Evolutionary conservation across 2,113 vertebrate species (phyloP), one percentile per base, ranked within the genome.

Genomic region (Corythaixoides concolor): DNA sequence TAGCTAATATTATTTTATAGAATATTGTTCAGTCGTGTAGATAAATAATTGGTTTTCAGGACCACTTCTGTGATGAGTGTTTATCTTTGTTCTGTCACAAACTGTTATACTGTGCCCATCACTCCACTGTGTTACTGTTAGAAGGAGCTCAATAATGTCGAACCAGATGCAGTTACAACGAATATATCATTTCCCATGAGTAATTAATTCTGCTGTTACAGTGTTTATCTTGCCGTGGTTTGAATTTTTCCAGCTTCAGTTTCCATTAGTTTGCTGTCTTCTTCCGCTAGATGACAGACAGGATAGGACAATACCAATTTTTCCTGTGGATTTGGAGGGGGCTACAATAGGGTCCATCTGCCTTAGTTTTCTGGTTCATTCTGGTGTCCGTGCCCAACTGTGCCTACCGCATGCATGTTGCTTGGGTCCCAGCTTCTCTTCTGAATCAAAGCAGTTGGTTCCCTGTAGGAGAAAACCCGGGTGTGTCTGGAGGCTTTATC

Each of bases 31-130:
- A 43, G 41, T 15, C 14, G 14, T 43, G 21, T 58, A 82, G 75
- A 75, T 69, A 88, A 87, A 69, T 67, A 88, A 88, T 24, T 96
- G 49, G 8, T 64, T 91, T 95, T 85, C 59, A 76, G 75, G 53
- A 72, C 67, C 53, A 58, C 50, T 85, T 85, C 58, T 58, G 17
- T 23, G 39, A 32, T 5, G 10, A 11, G 35, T 39, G 35, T 82
- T 96, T 89, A 21, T 87, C 84, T 95, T 95, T 15, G 8, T 79
- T 86, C 84, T 91, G 69, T 76, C 87, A 95, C 84, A 76, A 68
- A 32, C 56, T 55, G 35, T 90, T 82, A 27, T 0, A 11, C 50
- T 64, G 52, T 81, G 80, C 49, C 69, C 58, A 81, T 79, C 70
- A 45, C 49, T 82, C 63, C 28, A 11, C 64, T 35, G 43, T 2